Evolutionary conservation across 2,888 invertebrate species (phyloP).

Genomic region (Rhamnusium bicolor): DNA sequence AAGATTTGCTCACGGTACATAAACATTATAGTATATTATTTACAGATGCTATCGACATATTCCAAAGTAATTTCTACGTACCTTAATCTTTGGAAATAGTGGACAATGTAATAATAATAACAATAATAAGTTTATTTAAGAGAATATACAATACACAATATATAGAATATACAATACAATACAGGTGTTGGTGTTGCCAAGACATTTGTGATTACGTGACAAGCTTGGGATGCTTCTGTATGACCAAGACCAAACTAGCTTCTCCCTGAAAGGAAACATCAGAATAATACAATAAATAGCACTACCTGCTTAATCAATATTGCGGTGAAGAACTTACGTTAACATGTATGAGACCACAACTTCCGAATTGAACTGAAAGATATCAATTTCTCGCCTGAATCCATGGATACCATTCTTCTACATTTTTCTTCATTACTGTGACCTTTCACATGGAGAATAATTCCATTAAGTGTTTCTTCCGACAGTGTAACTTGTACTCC

Average conservation of each 20-base stretch:
- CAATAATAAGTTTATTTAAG: too few species aligned
- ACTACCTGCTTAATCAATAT: too few species aligned
- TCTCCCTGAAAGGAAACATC: slow-evolving; percentile 77
- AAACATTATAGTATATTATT: too few species aligned
- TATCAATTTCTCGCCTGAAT: slow-evolving; percentile 75
- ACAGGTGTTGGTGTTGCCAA: too few species aligned
- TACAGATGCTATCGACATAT: too few species aligned
- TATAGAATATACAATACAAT: too few species aligned
- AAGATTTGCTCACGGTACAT: too few species aligned
- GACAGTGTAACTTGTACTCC: slow-evolving; percentile 89
- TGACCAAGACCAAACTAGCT: slow-evolving; percentile 93
- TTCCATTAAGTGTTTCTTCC: slow-evolving; percentile 88
- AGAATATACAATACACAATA: too few species aligned
- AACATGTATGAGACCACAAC: slow-evolving; percentile 91
- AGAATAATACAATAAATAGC: neutral
- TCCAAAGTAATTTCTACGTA: too few species aligned
- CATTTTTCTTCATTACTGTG: slow-evolving; percentile 95
- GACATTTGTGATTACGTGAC: too few species aligned
- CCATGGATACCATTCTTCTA: slow-evolving; percentile 83
- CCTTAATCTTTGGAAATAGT: too few species aligned
- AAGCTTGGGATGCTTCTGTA: slow-evolving; percentile 96
- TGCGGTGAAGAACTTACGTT: slow-evolving; percentile 79
- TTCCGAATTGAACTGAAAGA: slow-evolving; percentile 88
- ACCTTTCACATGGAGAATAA: slow-evolving; percentile 94
- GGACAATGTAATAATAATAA: too few species aligned